phyloP scores from a whole-genome alignment of 1,140 invertebrate genomes.

The Drosophila novamexicana region DNA sequence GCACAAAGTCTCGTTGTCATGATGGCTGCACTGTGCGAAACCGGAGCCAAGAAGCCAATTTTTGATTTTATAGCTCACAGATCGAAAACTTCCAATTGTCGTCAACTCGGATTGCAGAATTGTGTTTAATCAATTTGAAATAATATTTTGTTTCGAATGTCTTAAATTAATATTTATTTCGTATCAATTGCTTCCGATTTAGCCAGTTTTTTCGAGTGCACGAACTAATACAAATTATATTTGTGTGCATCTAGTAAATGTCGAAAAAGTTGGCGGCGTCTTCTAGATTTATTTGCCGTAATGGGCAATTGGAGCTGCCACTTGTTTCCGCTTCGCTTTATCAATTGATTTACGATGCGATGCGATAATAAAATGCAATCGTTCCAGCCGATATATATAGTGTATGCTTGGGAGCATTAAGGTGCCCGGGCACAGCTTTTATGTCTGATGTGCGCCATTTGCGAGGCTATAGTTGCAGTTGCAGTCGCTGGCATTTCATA shows the following conservation, averaged over 20 bases:
- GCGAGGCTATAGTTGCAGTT: constrained; percentile 16
- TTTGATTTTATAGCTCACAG: no score
- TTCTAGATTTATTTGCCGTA: constrained; percentile 70
- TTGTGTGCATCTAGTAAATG: constrained; percentile 54
- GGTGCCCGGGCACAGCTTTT: constrained; percentile 9
- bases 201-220: constrained; percentile 10
- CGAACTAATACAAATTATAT: constrained; percentile 6
- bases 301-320: constrained; percentile 76
- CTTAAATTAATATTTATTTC: no score
- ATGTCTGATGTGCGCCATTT: constrained; percentile 73
- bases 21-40: constrained; percentile 28
- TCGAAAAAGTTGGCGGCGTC: constrained; percentile 48
- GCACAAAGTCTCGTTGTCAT: constrained; percentile 18
- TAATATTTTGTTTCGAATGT: no score
- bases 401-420: neutral
- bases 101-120: no score
- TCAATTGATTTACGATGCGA: constrained; percentile 82
- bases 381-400: no score
- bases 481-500: constrained; percentile 66
- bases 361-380: constrained; percentile 53
- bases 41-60: neutral
- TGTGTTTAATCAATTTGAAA: no score
- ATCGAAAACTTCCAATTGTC: no score
- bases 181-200: neutral
- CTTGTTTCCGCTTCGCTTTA: constrained; percentile 83